Conservation (phyloP, 1,140 invertebrate species). For the Drosophila sucinea region DNA sequence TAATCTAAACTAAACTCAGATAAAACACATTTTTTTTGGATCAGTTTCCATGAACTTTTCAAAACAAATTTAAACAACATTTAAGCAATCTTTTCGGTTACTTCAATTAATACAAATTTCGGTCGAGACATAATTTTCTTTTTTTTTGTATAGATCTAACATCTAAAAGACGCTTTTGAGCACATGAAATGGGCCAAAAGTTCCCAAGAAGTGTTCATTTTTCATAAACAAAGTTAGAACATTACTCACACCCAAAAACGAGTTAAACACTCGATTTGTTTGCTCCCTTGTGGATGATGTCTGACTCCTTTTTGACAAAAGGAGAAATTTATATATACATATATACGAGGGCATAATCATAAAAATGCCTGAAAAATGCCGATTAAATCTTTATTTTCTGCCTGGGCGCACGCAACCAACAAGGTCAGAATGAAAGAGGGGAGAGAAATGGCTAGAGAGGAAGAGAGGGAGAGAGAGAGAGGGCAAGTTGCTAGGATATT, state of each 20-base stretch:
- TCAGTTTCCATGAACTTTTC: too few species aligned
- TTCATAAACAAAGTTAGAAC: background rate
- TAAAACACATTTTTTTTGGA: too few species aligned
- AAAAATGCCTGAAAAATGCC: slow-evolving; percentile 63
- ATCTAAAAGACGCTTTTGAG: too few species aligned
- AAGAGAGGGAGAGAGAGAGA: background rate
- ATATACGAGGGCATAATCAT: slow-evolving; percentile 44
- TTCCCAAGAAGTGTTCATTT: background rate
- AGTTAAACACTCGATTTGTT: slow-evolving; percentile 36
- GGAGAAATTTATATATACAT: background rate
- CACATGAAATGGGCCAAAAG: too few species aligned
- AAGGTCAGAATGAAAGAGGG: slow-evolving; percentile 7
- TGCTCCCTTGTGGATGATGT: slow-evolving; percentile 26
- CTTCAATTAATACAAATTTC: too few species aligned
- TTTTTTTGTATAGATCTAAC: too few species aligned
- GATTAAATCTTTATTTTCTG: slow-evolving; percentile 79
- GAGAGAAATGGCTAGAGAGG: background rate
- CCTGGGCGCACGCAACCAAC: slow-evolving; percentile 61
- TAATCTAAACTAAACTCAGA: too few species aligned
- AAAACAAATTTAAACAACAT: too few species aligned
- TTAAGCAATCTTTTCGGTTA: too few species aligned
- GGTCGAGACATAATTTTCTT: too few species aligned
- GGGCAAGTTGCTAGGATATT: slow-evolving; percentile 44
- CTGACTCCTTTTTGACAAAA: slow-evolving; percentile 11
- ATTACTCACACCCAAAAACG: slow-evolving; percentile 10